Conservation (phyloP, 2,888 invertebrate species). For the Cephus runcator region DNA sequence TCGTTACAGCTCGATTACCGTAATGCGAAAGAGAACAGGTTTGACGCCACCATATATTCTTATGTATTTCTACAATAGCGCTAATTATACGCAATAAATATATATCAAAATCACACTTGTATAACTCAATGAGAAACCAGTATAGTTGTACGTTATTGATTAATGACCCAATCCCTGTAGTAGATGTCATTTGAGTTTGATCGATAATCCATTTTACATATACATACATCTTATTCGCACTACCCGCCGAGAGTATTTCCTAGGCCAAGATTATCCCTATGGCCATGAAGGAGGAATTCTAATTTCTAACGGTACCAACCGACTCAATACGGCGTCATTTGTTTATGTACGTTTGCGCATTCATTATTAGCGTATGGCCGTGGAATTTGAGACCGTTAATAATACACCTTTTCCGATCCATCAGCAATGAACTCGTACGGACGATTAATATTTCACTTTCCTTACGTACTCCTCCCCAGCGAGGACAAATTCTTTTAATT, state of each 20-base stretch:
- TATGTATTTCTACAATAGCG: not conserved
- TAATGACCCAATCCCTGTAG: not conserved
- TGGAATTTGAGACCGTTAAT: not conserved
- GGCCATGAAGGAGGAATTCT: not conserved
- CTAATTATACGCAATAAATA: not conserved
- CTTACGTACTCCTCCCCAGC: too few species aligned
- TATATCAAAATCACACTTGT: not conserved
- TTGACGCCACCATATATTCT: not conserved
- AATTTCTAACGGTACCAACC: not conserved
- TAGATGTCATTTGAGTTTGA: not conserved
- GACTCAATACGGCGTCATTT: not conserved
- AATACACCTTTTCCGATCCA: not conserved
- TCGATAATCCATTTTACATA: not conserved
- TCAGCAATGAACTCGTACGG: not conserved
- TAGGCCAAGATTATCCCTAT: not conserved
- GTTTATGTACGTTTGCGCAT: not conserved
- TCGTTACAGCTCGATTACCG: not conserved
- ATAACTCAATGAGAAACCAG: not conserved
- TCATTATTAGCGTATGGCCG: not conserved
- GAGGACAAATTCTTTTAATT: too few species aligned
- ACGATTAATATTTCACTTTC: not conserved
- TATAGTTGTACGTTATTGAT: not conserved
- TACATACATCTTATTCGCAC: too few species aligned
- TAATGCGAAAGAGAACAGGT: not conserved
- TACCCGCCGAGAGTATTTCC: not conserved